Evolutionary conservation across 2,888 invertebrate genomes (phyloP), one percentile per base, ranked within the genome.

Genomic region (Drosophila crucigera): DNA sequence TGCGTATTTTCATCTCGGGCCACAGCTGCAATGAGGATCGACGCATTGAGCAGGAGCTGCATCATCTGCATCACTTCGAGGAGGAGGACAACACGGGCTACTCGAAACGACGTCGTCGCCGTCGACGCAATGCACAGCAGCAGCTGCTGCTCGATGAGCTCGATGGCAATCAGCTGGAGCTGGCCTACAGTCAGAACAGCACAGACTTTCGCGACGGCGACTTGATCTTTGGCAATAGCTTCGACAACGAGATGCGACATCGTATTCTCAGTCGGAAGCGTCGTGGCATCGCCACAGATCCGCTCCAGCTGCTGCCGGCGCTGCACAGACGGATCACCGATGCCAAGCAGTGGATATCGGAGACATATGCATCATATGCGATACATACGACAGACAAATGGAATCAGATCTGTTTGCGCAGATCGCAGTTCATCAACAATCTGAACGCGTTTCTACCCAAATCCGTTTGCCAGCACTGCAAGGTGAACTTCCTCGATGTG

Each of bases 321-420:
- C 47, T 90, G 30, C 95, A 96, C 91, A 94, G 95, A 19, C 95
- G 95, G 92, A 95, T 97, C 76, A 94, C 96, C 14, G 96, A 97
- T 87, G 97, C 97, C 19, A 96, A 96, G 90, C 96, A 97, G 91
- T 97, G 97, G 97, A 96, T 97, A 90, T 96, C 97, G 22, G 97
- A 97, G 93, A 97, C 97, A 0, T 96, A 97, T 82, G 97, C 97
- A 9, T 97, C 97, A 41, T 97, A 97, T 92, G 96, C 97, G n/a
- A 97, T 97, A 93, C 97, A 97, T 67, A 96, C 96, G 37, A 95
- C 96, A 35, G 96, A 96, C 91, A 95, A 95, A 89, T 97, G 97
- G 96, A 95, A 96, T 85, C 96, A 96, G 86, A 96, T 97, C 72
- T 97, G 97, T 90, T 93, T 97, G 76, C 95, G 96, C 81, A 95